Evolutionary conservation across 2,797 vertebrate genomes (phyloP).

Genomic region (Triplophysa bombifrons): DNA sequence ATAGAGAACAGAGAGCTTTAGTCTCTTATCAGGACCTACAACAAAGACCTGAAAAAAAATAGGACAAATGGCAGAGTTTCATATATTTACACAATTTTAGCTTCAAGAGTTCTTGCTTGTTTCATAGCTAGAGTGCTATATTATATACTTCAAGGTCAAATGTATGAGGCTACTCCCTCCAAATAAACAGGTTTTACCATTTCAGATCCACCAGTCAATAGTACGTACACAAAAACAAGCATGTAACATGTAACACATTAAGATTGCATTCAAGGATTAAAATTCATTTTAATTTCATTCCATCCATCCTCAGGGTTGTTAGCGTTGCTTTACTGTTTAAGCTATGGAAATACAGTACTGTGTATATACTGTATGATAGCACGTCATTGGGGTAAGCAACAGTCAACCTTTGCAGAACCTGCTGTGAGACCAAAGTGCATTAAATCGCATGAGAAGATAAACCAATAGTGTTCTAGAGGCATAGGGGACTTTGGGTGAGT

Average conservation of each 20-base stretch:
- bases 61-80: background rate
- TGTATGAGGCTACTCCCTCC: no score
- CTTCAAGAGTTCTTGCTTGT: background rate
- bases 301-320: background rate
- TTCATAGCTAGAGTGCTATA: background rate
- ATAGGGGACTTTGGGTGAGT: background rate
- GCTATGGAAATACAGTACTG: background rate
- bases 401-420: background rate
- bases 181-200: background rate
- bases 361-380: background rate
- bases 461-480: background rate
- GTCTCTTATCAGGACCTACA: conserved; percentile 93
- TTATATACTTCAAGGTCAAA: background rate
- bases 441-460: background rate
- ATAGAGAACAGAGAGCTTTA: conserved; percentile 97
- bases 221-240: background rate
- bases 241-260: background rate
- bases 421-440: background rate
- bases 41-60: conserved; percentile 84
- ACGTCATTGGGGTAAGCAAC: no score
- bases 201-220: background rate
- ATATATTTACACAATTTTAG: background rate
- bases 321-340: background rate
- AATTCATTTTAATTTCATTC: background rate
- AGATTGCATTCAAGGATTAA: background rate